Evolutionary conservation across 2,797 vertebrate species (phyloP).

Genomic region (Xiphorhynchus erythropygius): DNA sequence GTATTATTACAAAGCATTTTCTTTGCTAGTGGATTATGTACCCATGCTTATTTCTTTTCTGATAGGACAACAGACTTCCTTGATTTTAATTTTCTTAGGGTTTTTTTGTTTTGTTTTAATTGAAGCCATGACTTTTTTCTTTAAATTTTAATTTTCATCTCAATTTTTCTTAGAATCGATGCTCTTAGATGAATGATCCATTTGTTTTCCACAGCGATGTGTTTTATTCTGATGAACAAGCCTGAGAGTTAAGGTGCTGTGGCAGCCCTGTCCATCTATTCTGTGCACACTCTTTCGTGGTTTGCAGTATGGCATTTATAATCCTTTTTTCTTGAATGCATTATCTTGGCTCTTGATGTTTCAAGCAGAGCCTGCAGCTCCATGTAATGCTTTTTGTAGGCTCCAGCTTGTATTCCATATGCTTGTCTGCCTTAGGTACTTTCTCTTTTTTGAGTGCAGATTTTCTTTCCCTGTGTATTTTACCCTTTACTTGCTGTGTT

Average conservation of each 20-base stretch:
- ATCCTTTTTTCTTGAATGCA: background rate
- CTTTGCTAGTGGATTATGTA: background rate
- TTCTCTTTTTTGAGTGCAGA: background rate
- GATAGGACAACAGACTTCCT: background rate
- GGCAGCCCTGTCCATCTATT: background rate
- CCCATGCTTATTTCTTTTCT: background rate
- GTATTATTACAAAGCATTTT: background rate
- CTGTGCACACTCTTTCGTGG: background rate
- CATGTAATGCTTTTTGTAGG: slow-evolving; percentile 25
- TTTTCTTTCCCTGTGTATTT: background rate
- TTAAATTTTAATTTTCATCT: background rate
- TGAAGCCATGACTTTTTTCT: background rate
- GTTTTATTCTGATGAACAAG: background rate
- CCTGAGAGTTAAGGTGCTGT: background rate
- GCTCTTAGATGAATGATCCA: background rate
- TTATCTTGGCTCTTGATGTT: slow-evolving; percentile 23
- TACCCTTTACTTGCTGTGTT: background rate
- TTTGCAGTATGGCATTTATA: background rate
- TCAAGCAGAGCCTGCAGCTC: slow-evolving; percentile 13
- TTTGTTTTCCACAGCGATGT: background rate
- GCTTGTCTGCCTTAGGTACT: slow-evolving; percentile 17
- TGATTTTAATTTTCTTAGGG: background rate
- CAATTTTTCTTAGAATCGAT: background rate
- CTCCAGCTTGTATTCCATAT: slow-evolving; percentile 29
- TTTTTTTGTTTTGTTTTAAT: background rate